Conservation (phyloP, 2,797 vertebrate genomes). For the Leptodactylus fallax region DNA sequence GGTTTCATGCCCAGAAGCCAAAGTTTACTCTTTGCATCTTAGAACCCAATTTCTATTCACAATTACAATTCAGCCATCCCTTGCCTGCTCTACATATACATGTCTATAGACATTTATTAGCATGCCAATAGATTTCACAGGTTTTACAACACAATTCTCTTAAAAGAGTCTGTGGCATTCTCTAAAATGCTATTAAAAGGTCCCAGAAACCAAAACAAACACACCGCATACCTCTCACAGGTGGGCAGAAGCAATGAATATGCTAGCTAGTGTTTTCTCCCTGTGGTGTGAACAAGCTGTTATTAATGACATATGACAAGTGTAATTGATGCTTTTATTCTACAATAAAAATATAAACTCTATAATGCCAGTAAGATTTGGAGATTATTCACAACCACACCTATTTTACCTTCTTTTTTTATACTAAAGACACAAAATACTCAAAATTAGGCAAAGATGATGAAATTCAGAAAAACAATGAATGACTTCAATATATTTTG, state of each 20-base stretch:
- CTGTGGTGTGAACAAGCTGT: neutral
- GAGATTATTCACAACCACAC: neutral
- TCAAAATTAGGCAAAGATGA: neutral
- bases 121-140: conserved; percentile 47
- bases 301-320: neutral
- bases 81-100: conserved; percentile 1
- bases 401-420: neutral
- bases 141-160: conserved; percentile 21
- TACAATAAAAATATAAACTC: neutral
- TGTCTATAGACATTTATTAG: conserved; percentile 40
- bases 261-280: neutral
- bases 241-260: conserved; percentile 26
- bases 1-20: neutral
- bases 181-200: neutral
- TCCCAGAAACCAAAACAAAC: conserved; percentile 42
- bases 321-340: neutral
- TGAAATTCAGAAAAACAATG: neutral
- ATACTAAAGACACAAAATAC: neutral
- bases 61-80: conserved; percentile 24
- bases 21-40: neutral
- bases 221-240: conserved; percentile 11
- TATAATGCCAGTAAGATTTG: neutral
- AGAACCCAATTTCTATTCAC: conserved; percentile 28
- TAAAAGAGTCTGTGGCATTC: conserved; percentile 17
- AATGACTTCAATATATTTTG: neutral